Conservation (phyloP, 2,888 invertebrate species). For the Callinectes sapidus region DNA sequence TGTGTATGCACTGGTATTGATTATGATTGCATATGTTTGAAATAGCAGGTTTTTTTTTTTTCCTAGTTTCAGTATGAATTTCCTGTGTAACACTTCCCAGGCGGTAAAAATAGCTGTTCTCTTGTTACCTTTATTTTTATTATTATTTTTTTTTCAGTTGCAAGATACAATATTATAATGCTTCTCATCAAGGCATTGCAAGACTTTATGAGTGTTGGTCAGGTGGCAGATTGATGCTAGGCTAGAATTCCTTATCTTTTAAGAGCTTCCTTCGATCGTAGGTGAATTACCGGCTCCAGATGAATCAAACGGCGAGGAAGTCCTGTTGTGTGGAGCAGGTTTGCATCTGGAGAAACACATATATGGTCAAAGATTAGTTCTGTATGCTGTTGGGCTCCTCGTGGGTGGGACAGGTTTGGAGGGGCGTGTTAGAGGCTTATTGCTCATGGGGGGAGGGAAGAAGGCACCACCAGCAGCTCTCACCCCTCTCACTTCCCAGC, state of each 20-base stretch:
- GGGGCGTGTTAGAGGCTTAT: not conserved
- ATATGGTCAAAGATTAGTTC: not conserved
- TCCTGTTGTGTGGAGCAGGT: not conserved
- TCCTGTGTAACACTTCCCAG: not conserved
- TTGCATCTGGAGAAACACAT: not conserved
- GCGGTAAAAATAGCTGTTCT: not conserved
- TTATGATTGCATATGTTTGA: not conserved
- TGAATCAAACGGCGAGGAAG: not conserved
- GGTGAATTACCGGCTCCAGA: not conserved
- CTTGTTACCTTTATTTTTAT: not conserved
- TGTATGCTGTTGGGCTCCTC: not conserved
- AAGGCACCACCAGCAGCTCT: not conserved
- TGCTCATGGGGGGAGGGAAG: not conserved
- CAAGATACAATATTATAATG: too few species aligned
- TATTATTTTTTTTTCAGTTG: too few species aligned
- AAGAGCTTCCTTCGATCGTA: not conserved
- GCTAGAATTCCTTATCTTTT: not conserved
- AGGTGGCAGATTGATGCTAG: not conserved
- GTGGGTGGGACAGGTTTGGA: slow-evolving; percentile 12
- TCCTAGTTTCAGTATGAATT: too few species aligned
- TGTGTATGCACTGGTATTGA: not conserved
- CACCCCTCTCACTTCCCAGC: not conserved
- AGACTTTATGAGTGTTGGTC: not conserved
- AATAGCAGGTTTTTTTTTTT: too few species aligned
- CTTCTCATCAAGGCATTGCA: not conserved